These are phyloP conservation scores for Crypturellus tataupa DNA, from an alignment of 2,797 vertebrate genomes.

Conservation along the genomic window DNA sequence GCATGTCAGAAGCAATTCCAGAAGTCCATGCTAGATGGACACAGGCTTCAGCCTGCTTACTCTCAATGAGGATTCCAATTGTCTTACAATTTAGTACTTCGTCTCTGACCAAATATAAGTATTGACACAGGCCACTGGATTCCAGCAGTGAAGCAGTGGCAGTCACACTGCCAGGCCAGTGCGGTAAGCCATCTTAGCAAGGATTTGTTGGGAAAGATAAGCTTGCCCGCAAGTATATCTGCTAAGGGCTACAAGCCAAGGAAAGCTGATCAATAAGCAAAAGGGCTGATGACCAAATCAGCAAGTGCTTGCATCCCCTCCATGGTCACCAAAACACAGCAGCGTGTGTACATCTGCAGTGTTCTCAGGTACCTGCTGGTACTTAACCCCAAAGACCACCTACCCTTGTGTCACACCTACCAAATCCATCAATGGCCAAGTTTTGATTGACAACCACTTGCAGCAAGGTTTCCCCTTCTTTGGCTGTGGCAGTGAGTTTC, in stretches of 20 bases:
- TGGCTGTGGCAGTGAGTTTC: conserved; percentile 70
- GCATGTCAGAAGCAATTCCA: not conserved
- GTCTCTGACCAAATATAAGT: not conserved
- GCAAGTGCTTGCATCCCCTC: not conserved
- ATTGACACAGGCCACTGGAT: not conserved
- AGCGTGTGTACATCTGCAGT: accelerated
- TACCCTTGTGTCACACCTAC: conserved; percentile 60
- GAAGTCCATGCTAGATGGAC: not conserved
- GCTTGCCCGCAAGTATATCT: not conserved
- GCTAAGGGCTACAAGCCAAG: not conserved
- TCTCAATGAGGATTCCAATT: not conserved
- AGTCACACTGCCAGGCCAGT: not conserved
- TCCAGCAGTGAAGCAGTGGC: not conserved
- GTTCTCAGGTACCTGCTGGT: not conserved
- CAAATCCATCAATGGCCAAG: conserved; percentile 83
- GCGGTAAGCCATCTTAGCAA: not conserved
- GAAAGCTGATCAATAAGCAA: not conserved
- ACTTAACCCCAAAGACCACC: not conserved
- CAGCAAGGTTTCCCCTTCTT: conserved; percentile 83
- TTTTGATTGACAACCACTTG: conserved; percentile 83
- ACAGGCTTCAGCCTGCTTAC: not conserved
- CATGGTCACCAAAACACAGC: not conserved
- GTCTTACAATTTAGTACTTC: not conserved
- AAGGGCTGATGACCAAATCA: not conserved
- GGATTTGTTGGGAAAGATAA: not conserved